Evolutionary conservation across 2,888 invertebrate species (phyloP).

Genomic region (Dorcus parallelipipedus): DNA sequence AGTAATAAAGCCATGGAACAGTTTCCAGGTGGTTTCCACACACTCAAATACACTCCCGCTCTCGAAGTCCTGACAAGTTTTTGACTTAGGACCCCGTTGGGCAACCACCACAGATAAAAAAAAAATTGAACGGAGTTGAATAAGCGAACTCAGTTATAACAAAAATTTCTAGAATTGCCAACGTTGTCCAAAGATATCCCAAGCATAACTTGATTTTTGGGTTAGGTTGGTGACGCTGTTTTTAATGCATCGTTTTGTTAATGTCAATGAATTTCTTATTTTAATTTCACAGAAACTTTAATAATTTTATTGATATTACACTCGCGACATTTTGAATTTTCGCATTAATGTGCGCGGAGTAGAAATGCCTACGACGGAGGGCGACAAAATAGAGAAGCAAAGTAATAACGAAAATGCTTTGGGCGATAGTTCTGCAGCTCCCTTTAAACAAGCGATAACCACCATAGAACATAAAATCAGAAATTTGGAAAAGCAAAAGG

Average conservation of each 20-base stretch:
- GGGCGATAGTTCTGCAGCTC: constrained; percentile 53
- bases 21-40: too few species aligned
- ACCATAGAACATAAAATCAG: constrained; percentile 95
- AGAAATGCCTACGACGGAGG: constrained; percentile 85
- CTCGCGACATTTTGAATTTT: not conserved
- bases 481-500: constrained; percentile 96
- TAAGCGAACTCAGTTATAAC: too few species aligned
- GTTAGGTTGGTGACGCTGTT: constrained; percentile 31
- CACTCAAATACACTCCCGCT: too few species aligned
- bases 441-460: constrained; percentile 80
- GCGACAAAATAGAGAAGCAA: constrained; percentile 81
- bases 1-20: too few species aligned
- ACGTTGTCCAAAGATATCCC: too few species aligned
- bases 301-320: not conserved
- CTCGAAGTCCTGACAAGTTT: too few species aligned
- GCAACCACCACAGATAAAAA: too few species aligned
- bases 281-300: not conserved
- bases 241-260: constrained; percentile 30
- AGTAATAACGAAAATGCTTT: constrained; percentile 58
- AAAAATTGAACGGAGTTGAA: too few species aligned
- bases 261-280: not conserved
- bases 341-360: not conserved
- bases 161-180: too few species aligned
- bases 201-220: too few species aligned
- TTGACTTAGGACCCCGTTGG: too few species aligned